Evolutionary conservation across 2,113 vertebrate genomes (phyloP).

Genomic region (Sciurus niger): DNA sequence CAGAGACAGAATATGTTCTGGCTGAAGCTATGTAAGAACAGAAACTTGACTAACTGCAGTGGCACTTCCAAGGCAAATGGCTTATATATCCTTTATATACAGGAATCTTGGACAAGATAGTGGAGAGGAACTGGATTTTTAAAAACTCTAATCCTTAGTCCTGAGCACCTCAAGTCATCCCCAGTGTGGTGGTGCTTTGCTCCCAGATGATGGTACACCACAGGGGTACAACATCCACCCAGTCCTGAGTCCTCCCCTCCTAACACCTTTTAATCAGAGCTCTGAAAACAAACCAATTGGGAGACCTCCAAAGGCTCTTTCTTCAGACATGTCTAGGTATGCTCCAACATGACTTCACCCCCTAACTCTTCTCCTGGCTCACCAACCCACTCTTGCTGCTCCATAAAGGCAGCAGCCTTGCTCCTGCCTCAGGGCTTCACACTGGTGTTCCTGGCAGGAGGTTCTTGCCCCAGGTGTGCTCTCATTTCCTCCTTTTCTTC

Average conservation of each 20-base stretch:
- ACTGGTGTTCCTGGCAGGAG: not conserved
- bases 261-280: not conserved
- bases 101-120: not conserved
- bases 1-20: not conserved
- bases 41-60: not conserved
- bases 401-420: not conserved
- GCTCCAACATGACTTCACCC: not conserved
- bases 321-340: not conserved
- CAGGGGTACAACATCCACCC: no score
- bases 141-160: not conserved
- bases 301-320: not conserved
- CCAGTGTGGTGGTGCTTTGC: not conserved
- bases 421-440: not conserved
- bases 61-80: no score
- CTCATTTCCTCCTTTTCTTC: not conserved
- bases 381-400: not conserved
- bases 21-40: not conserved
- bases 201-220: not conserved
- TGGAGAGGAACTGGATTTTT: not conserved
- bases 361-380: not conserved
- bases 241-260: not conserved
- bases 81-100: not conserved
- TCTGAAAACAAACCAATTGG: conserved; percentile 1
- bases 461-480: not conserved
- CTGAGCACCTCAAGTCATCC: not conserved